Base-by-base conservation (phyloP, 2,797 vertebrate genomes). In the Eulemur albifrons region DNA sequence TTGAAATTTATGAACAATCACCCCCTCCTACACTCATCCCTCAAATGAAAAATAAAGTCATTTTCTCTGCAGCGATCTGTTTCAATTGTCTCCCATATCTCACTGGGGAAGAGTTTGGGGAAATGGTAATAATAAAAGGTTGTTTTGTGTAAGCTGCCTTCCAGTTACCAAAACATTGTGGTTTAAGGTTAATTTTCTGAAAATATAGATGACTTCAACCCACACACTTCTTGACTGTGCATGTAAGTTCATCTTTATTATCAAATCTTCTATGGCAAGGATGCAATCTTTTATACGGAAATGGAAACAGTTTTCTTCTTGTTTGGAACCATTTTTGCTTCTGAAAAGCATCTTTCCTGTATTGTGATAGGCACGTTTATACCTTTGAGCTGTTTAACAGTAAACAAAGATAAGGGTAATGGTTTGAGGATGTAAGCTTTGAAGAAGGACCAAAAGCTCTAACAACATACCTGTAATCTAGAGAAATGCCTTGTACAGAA, bases 281-380 rank as follows among this genome's bases (percentile, higher is more conserved):
- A 82, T 45, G 9, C 2, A 63, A 32, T 63, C 14, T 11, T 97
- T 67, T 48, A 50, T 79, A 17, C n/a, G 40, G 13, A 80, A 70
- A 43, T 40, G 70, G 70, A 54, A 69, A 80, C 1, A 59, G n/a
- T 35, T 69, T 30, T 70, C 52, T 90, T 83, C 61, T 52, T 83
- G 27, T 69, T 92, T 65, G 69, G 59, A 95, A 87, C 15, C 27
- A 15, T 75, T 48, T 95, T 89, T 52, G 30, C 73, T 90, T 93
- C 63, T 72, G 30, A 88, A 92, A 88, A 95, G 4, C 21, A 40
- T 85, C 25, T 89, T 88, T 95, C 57, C 30, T 92, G 9, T 43
- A n/a, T 77, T 90, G 14, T 30, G 32, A 40, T 6, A 70, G 40
- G 50, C 59, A 35, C 20, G 40, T 59, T 59, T 38, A 14, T 43